Evolutionary conservation across 2,797 vertebrate genomes (phyloP), one percentile per base, ranked within the genome.

Genomic region (Parauchenoglanis ngamensis): DNA sequence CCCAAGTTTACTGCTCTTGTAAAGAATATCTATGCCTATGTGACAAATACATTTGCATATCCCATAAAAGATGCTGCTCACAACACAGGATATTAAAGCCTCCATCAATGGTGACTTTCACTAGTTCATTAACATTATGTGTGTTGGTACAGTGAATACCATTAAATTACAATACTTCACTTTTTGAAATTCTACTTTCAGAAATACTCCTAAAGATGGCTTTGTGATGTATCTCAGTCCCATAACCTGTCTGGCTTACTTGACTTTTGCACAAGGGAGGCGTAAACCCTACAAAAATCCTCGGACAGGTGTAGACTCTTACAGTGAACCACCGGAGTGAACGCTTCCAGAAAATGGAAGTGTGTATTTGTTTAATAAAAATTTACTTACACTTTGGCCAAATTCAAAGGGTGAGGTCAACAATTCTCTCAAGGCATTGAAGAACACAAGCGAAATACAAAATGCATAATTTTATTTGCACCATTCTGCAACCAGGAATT

Each of bases 391-490:
- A 49, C 49, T 49, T 7, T 10, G 49, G 7, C 49, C 49, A 8
- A 10, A 49, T 49, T 49, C 49, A 49, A 49, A 49, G 49, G 49
- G 6, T 52, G 15, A 56, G 8, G 7, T 35, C 17, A 40, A 49
- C 4, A 4, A 21, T 81, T 46, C 13, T 44, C 4, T 5, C 12
- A 63, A 52, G 21, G 59, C 76, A 86, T 17, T 28, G 31, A 85
- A n/a, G 40, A 67, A 81, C 54, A 86, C 35, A 86, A 85, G 82
- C 84, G 86, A 90, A 84, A 90, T 92, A 91, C 91, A 93, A 92
- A 92, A 88, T 87, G 86, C 91, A 92, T 90, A 90, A 91, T 91
- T 92, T 92, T 92, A 93, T 92, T 92, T 83, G 49, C 86, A 87
- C 63, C 83, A 72, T 31, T 88, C 68, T 88, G 86, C 85, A 52